Conservation (phyloP, 1,140 invertebrate genomes). For the Nebria ingens region DNA sequence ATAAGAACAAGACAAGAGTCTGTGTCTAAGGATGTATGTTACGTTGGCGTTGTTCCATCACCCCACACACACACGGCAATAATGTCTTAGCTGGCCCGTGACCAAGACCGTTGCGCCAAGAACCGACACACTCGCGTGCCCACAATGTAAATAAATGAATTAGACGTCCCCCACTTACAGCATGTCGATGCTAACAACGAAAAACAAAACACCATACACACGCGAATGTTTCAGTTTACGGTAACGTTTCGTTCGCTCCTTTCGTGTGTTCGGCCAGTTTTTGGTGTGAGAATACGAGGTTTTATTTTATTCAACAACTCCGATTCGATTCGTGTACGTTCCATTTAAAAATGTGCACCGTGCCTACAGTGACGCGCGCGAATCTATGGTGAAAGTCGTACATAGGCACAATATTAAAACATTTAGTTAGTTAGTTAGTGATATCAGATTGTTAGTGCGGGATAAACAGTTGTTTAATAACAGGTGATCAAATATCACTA, state of each 20-base stretch:
- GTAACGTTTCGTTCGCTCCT: constrained; percentile 7
- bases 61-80: constrained; percentile 8
- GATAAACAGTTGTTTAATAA: too few species aligned
- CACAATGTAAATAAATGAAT: background rate
- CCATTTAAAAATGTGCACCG: background rate
- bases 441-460: too few species aligned
- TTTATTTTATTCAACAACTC: too few species aligned
- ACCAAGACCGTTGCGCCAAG: background rate
- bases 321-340: background rate
- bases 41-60: constrained; percentile 4
- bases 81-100: constrained; percentile 4
- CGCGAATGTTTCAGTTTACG: background rate
- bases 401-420: too few species aligned
- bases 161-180: background rate
- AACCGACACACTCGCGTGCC: background rate
- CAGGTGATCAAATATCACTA: too few species aligned
- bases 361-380: background rate
- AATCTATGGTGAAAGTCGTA: background rate
- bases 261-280: background rate
- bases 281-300: constrained; percentile 1
- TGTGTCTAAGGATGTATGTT: too few species aligned
- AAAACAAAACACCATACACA: too few species aligned
- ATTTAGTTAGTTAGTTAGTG: too few species aligned
- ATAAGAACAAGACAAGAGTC: too few species aligned
- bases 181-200: background rate